phyloP scores from a whole-genome alignment of 2,888 invertebrate genomes.

The Alitta virens region DNA sequence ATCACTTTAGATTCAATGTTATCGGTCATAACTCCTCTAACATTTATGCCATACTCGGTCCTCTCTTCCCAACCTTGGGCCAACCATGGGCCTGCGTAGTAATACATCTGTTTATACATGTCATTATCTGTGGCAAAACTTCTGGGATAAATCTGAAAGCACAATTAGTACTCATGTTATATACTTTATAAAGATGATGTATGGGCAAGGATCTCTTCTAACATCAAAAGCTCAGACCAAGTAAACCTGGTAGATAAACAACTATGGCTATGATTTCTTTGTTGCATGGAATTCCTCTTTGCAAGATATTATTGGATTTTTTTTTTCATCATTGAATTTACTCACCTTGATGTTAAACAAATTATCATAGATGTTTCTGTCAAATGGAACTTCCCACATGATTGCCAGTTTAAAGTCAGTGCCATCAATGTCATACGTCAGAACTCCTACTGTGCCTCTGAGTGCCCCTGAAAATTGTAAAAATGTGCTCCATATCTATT shows the following conservation, averaged over 20 bases:
- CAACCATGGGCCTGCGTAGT: constrained; percentile 8
- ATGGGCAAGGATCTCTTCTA: too few relatives aligned
- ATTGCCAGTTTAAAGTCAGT: constrained; percentile 9
- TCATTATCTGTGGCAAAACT: neutral
- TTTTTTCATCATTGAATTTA: too few relatives aligned
- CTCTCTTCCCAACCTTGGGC: neutral
- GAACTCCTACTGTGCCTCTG: constrained; percentile 1
- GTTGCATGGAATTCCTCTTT: too few relatives aligned
- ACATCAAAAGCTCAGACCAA: too few relatives aligned
- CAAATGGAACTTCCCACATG: constrained; percentile 10
- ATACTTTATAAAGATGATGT: too few relatives aligned
- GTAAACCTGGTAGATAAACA: too few relatives aligned
- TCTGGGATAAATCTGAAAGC: constrained; percentile 5
- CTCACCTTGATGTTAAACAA: constrained; percentile 11
- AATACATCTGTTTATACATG: constrained; percentile 9
- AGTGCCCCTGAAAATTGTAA: constrained; percentile 2
- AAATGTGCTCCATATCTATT: too few relatives aligned
- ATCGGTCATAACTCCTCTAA: too few relatives aligned
- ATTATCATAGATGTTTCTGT: constrained; percentile 3
- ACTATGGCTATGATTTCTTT: too few relatives aligned
- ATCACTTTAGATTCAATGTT: too few relatives aligned
- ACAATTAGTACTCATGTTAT: too few relatives aligned
- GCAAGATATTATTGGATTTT: too few relatives aligned
- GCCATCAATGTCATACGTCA: constrained; percentile 10
- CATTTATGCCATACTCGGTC: constrained; percentile 3